Conservation (phyloP, 1,140 invertebrate genomes). For the Orussus abietinus region DNA sequence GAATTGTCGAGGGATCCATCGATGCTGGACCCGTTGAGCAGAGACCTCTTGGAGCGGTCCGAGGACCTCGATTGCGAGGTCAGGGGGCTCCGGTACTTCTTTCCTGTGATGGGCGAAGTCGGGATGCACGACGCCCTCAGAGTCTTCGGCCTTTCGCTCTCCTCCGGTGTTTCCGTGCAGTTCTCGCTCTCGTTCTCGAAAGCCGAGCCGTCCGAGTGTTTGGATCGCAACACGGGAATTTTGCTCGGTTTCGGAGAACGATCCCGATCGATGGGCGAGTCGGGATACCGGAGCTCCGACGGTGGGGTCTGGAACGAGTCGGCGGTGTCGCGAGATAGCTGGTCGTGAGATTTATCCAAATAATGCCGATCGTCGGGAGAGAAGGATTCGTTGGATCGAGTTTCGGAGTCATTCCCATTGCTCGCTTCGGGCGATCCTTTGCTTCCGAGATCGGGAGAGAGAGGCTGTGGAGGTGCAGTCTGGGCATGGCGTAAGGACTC, state of each 20-base stretch:
- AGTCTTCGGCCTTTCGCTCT: conserved; percentile 24
- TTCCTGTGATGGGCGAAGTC: conserved; percentile 42
- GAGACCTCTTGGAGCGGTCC: conserved; percentile 29
- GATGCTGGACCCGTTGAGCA: no score
- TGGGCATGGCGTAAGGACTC: no score
- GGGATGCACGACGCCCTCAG: conserved; percentile 31
- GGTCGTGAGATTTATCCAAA: neutral
- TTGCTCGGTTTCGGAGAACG: conserved; percentile 41
- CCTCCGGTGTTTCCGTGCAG: conserved; percentile 26
- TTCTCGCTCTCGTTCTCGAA: conserved; percentile 34
- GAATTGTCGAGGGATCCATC: conserved; percentile 10
- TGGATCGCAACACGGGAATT: conserved; percentile 37
- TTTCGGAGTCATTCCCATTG: no score
- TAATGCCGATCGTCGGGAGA: no score
- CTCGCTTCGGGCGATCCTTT: no score
- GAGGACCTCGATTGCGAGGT: conserved; percentile 28
- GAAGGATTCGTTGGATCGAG: no score
- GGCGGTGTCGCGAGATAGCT: neutral
- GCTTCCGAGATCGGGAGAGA: no score
- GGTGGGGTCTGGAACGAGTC: conserved; percentile 8
- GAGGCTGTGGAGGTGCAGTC: no score
- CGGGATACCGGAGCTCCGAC: no score
- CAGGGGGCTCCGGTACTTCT: conserved; percentile 43
- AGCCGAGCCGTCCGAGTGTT: conserved; percentile 30
- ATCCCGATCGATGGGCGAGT: no score